phyloP scores from a whole-genome alignment of 2,888 invertebrate genomes.

The Lasioglossum lativentre region DNA sequence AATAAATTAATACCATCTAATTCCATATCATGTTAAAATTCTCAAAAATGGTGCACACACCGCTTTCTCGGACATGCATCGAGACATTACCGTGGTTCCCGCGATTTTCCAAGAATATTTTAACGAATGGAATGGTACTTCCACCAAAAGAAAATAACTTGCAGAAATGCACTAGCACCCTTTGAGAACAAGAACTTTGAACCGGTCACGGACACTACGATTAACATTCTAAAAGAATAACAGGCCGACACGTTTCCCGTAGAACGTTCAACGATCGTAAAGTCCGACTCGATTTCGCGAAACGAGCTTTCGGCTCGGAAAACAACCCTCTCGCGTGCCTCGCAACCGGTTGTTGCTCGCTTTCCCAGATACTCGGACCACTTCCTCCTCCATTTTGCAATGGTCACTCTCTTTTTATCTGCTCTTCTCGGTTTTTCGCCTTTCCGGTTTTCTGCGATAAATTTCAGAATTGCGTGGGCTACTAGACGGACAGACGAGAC shows the following conservation, averaged over 20 bases:
- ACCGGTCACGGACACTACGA: background rate
- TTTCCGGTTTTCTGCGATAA: background rate
- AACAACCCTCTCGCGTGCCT: background rate
- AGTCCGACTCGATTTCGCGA: slow-evolving; percentile 4
- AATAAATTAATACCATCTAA: too few relatives aligned
- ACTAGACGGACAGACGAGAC: background rate
- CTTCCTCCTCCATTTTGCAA: background rate
- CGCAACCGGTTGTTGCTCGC: background rate
- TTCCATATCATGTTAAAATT: too few relatives aligned
- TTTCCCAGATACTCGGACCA: background rate
- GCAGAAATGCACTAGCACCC: background rate
- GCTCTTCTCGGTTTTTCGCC: background rate
- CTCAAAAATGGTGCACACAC: too few relatives aligned
- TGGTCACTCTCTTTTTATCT: background rate
- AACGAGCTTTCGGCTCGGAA: background rate
- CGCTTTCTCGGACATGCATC: too few relatives aligned
- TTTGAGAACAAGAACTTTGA: background rate
- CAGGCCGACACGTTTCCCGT: background rate
- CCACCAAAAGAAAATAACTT: background rate
- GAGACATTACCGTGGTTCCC: too few relatives aligned
- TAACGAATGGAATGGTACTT: background rate
- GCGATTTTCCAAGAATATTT: background rate
- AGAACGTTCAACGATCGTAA: slow-evolving; percentile 1
- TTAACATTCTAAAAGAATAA: slow-evolving; percentile 1
- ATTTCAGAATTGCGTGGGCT: background rate